These are phyloP conservation scores for Microctenopoma steveboyesi DNA, from an alignment of 2,797 vertebrate genomes.

Conservation along the genomic window DNA sequence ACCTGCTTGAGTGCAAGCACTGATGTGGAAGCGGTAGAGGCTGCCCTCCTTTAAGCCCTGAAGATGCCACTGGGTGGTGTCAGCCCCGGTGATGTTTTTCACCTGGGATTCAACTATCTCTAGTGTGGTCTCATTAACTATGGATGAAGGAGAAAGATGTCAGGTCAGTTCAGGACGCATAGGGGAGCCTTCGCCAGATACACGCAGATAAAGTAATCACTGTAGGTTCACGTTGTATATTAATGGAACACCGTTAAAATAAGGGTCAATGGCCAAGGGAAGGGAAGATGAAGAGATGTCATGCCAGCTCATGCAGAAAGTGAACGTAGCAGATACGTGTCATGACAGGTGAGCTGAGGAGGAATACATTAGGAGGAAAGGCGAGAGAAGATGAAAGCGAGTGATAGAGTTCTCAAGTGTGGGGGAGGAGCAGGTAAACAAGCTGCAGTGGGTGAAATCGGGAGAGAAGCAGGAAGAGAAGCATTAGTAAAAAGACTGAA, in stretches of 20 bases:
- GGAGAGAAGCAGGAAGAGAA: slow-evolving; percentile 21
- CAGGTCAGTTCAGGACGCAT: slow-evolving; percentile 63
- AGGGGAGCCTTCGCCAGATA: slow-evolving; percentile 21
- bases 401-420: slow-evolving; percentile 55
- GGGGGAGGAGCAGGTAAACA: slow-evolving; percentile 53
- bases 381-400: slow-evolving; percentile 57
- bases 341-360: slow-evolving; percentile 76
- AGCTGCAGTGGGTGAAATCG: slow-evolving; percentile 49
- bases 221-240: slow-evolving; percentile 42
- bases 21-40: slow-evolving; percentile 90
- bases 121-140: slow-evolving; percentile 90
- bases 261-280: slow-evolving; percentile 59
- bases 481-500: slow-evolving; percentile 10
- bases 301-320: slow-evolving; percentile 61
- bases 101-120: slow-evolving; percentile 83
- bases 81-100: slow-evolving; percentile 81
- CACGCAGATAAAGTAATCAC: slow-evolving; percentile 31
- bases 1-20: slow-evolving; percentile 89
- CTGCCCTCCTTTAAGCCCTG: slow-evolving; percentile 79
- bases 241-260: slow-evolving; percentile 57
- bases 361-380: slow-evolving; percentile 74
- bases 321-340: slow-evolving; percentile 58
- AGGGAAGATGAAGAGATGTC: slow-evolving; percentile 63
- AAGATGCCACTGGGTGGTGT: slow-evolving; percentile 85
- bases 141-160: slow-evolving; percentile 65